Evolutionary conservation across 2,113 vertebrate genomes (phyloP), one percentile per base, ranked within the genome.

Genomic region (Gobius niger): DNA sequence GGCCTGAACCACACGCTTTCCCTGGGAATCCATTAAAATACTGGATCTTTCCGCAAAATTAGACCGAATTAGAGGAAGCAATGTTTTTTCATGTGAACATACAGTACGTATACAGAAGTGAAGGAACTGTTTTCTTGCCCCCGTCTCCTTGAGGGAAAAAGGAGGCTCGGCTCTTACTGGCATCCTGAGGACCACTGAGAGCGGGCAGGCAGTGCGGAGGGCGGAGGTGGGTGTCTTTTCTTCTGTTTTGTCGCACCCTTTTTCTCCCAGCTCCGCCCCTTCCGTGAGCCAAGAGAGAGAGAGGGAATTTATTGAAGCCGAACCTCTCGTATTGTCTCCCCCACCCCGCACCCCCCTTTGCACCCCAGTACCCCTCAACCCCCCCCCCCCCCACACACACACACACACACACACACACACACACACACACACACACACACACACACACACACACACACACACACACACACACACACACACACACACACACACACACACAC

Each of bases 241-340:
- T 64, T 71, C 16, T 54, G 7, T 69, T 54, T 56, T 50, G 54
- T 8, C 50, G 16, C 49, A 54, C 62, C 52, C 62, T 9, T 59
- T 67, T 54, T 72, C 68, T 71, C 66, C 57, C 63, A 54, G 14
- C 78, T 77, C 82, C 73, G 24, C 85, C 86, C 81, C 78, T 88
- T 87, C 84, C 78, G 60, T 73, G 74, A 79, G 76, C 70, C 18
- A n/a, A n/a, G 52, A 75, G 85, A 85, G 83, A 69, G 46, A 60
- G 57, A 65, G 78, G 67, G 50, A 49, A 67, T 65, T 85, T 77
- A 84, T 88, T 88, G 80, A 89, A 84, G 78, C 67, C 24, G 77
- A 89, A 90, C 82, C 80, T 83, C 76, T 83, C 42, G 15, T 62
- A 87, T 86, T 87, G 83, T 88, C 84, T 82, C 67, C 75, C 47